These are phyloP conservation scores for Saccostrea glomerata DNA, from an alignment of 1,140 invertebrate genomes.

Conservation along the genomic window DNA sequence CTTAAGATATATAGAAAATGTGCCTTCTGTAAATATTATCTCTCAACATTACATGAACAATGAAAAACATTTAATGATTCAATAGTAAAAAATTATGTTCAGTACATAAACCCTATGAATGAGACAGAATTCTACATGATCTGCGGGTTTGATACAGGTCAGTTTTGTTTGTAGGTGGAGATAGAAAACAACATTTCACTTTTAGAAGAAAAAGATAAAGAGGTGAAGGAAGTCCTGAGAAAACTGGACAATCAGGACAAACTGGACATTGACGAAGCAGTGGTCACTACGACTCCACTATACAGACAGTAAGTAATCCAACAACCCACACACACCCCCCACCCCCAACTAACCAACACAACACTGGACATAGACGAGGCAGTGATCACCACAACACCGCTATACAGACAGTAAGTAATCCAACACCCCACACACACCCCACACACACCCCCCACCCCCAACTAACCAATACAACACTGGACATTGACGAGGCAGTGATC, in stretches of 20 bases:
- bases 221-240: conserved; percentile 90
- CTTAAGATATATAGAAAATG: too few species aligned
- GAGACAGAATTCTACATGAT: neutral
- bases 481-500: conserved; percentile 86
- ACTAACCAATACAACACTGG: neutral
- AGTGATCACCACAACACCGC: conserved; percentile 95
- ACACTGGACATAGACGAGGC: conserved; percentile 80
- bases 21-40: too few species aligned
- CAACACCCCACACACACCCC: neutral
- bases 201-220: conserved; percentile 90
- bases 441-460: neutral
- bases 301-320: conserved; percentile 88
- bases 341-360: neutral
- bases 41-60: too few species aligned
- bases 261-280: conserved; percentile 96
- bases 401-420: conserved; percentile 91
- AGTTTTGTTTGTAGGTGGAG: conserved; percentile 81
- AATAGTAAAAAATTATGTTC: too few species aligned
- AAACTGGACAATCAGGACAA: conserved; percentile 88
- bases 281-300: conserved; percentile 96
- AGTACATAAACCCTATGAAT: neutral
- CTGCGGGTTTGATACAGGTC: neutral
- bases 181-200: conserved; percentile 91
- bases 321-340: neutral
- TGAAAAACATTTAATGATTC: too few species aligned